Evolutionary conservation across 2,888 invertebrate genomes (phyloP).

Genomic region (Ochropleura plecta): DNA sequence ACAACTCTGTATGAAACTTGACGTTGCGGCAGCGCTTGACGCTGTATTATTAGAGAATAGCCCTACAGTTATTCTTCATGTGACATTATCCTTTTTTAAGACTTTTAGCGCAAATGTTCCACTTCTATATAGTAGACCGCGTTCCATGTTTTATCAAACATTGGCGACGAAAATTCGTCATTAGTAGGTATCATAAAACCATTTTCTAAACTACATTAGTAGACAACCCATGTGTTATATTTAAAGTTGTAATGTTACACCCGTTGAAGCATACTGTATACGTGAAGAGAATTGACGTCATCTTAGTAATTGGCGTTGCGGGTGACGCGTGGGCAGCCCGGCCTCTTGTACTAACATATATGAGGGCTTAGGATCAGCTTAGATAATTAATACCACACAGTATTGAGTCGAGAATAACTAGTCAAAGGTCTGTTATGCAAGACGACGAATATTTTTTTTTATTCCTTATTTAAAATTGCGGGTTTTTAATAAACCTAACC

Average conservation of each 20-base stretch:
- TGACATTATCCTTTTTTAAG: not conserved
- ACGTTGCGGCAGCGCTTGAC: too few species aligned
- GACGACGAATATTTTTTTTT: not conserved
- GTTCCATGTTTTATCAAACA: not conserved
- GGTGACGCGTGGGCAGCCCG: slow-evolving; percentile 49
- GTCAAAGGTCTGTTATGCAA: not conserved
- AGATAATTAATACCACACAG: slow-evolving; percentile 7
- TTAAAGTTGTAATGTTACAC: slow-evolving; percentile 66
- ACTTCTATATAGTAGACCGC: not conserved
- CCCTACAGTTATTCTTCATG: not conserved
- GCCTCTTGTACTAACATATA: slow-evolving; percentile 10
- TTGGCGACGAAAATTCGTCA: not conserved
- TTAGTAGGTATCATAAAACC: not conserved
- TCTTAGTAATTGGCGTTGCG: slow-evolving; percentile 78
- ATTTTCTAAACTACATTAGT: not conserved
- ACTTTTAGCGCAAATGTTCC: not conserved
- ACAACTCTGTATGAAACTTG: too few species aligned
- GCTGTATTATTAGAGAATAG: too few species aligned
- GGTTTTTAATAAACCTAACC: not conserved
- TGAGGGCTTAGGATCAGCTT: slow-evolving; percentile 7
- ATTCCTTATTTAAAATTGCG: not conserved
- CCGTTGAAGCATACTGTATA: slow-evolving; percentile 63
- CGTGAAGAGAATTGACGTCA: slow-evolving; percentile 74
- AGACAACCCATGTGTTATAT: slow-evolving; percentile 26
- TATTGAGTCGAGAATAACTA: not conserved